Base-by-base conservation (phyloP, 2,113 vertebrate genomes). In the Indicator maculatus region DNA sequence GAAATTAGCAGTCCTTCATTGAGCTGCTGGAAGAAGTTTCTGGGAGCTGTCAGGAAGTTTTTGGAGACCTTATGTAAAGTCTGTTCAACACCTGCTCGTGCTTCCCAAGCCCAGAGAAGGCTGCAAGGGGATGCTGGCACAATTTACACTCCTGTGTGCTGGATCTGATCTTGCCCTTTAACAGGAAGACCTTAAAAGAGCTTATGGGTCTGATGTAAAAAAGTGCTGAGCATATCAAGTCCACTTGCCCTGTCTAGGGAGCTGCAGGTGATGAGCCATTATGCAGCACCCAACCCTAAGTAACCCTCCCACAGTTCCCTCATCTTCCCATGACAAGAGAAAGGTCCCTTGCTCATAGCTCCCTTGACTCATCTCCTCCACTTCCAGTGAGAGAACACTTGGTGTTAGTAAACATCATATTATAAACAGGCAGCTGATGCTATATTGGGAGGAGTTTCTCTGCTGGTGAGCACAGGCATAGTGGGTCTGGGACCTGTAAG, bases 371-470 rank as follows among this genome's bases (percentile, higher is more conserved):
- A 75, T 3, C 0, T 90, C 72, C 83, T 91, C 65, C 0, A 2
- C 69, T 88, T 90, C 65, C 58, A 88, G 27, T 1, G 1, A 41
- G 52, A 36, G 53, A 27, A 47, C 15, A 6, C 47, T 88, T 80
- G 24, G 73, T 95, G 79, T 90, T 94, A 65, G 93, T 93, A 96
- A 96, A 96, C 76, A 95, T 53, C 24, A 7, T 27, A 55, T 91
- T 96, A 94, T 91, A 93, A 96, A 95, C 86, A 96, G 80, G 44
- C 27, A 86, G 26, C 66, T 59, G 73, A 50, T 95, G 86, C 88
- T 95, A 88, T 86, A 50, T 23, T 58, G 30, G 39, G 83, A 90
- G 52, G 75, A 70, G 44, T 69, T 75, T 83, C 89, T 73, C 8
- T 38, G 31, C 81, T 84, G 59, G 45, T 60, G 38, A 86, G 27